Conservation (phyloP, 2,888 invertebrate species). For the Osedax fenrisi region DNA sequence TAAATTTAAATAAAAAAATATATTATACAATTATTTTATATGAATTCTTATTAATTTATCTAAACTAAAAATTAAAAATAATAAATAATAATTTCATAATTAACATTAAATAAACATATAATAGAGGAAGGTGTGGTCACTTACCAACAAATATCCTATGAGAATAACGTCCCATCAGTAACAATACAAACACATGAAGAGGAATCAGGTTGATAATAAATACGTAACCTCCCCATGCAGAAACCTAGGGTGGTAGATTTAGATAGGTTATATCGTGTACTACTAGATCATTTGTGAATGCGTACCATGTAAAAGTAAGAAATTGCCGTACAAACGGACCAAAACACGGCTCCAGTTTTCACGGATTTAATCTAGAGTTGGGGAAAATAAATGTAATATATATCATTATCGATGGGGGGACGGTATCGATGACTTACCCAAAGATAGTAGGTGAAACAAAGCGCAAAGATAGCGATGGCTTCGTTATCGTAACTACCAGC, state of each 20-base stretch:
- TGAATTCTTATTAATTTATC: too few relatives aligned
- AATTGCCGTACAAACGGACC: conserved; percentile 82
- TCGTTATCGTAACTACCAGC: conserved; percentile 99
- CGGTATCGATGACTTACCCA: conserved; percentile 75
- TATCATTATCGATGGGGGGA: too few relatives aligned
- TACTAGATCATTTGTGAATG: conserved; percentile 22
- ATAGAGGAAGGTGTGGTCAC: too few relatives aligned
- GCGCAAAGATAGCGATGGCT: conserved; percentile 96
- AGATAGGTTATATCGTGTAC: neutral
- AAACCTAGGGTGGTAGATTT: conserved; percentile 57
- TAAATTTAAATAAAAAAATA: too few relatives aligned
- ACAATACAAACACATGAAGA: conserved; percentile 80
- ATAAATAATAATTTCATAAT: too few relatives aligned
- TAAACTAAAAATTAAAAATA: too few relatives aligned
- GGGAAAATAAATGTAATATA: too few relatives aligned
- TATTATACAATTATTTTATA: too few relatives aligned
- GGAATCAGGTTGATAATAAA: conserved; percentile 98
- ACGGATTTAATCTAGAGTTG: conserved; percentile 68
- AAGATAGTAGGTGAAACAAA: conserved; percentile 91
- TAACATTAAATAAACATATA: too few relatives aligned
- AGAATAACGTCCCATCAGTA: conserved; percentile 84
- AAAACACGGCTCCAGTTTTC: conserved; percentile 90
- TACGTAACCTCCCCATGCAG: conserved; percentile 99
- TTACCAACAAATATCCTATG: conserved; percentile 66
- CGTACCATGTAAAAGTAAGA: conserved; percentile 98